Evolutionary conservation across 2,888 invertebrate genomes (phyloP).

Genomic region (Koerneria pararmatus): DNA sequence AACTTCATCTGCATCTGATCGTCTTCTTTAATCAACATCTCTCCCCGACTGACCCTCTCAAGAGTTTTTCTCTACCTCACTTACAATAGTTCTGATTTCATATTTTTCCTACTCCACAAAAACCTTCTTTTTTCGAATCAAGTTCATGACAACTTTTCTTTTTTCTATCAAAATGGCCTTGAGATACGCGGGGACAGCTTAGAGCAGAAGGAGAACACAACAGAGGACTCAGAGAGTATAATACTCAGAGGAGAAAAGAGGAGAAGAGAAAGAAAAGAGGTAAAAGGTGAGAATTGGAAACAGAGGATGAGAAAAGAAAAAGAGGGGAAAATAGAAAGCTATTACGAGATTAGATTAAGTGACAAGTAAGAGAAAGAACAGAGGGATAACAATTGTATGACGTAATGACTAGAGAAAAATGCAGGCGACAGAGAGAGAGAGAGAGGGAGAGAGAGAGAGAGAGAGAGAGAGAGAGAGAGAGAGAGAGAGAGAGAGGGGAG

Average conservation of each 20-base stretch:
- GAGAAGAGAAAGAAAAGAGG: constrained; percentile 18
- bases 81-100: too few relatives aligned
- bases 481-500: not conserved
- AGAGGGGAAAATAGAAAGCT: not conserved
- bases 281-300: constrained; percentile 14
- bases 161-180: too few relatives aligned
- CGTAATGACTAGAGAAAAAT: not conserved
- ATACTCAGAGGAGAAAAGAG: constrained; percentile 10
- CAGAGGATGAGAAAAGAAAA: not conserved
- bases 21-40: too few relatives aligned
- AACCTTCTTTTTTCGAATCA: too few relatives aligned
- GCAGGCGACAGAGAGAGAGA: not conserved
- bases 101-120: too few relatives aligned
- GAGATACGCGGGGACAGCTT: too few relatives aligned
- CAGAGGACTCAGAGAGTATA: constrained; percentile 16
- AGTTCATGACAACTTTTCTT: too few relatives aligned
- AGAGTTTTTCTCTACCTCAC: too few relatives aligned
- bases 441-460: constrained; percentile 3
- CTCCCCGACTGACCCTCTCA: too few relatives aligned
- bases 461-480: not conserved
- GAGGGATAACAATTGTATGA: not conserved
- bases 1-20: too few relatives aligned
- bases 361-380: not conserved
- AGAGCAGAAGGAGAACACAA: not conserved
- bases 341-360: not conserved